Base-by-base conservation (phyloP, 2,113 vertebrate genomes). In the Ctenodactylus gundi region DNA sequence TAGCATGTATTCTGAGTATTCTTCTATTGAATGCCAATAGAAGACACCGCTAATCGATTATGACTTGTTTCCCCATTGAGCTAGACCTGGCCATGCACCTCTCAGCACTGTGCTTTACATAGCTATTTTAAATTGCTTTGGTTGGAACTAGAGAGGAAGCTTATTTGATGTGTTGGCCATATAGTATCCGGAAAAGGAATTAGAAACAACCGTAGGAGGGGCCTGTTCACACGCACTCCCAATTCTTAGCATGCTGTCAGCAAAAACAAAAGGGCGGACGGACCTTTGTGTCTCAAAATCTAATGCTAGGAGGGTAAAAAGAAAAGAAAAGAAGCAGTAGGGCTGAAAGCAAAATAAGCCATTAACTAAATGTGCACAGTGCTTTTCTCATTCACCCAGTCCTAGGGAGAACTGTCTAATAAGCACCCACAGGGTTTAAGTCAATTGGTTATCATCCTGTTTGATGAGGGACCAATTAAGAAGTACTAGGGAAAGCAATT, bases 401-500 rank as follows among this genome's bases (percentile, higher is more conserved):
- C 64, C 27, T 92, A 46, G 92, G 64, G 95, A 95, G 51, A 27
- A 44, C 21, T 41, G 7, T 62, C 88, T 88, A 91, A 49, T 93
- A 82, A 94, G 68, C 21, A 93, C n/a, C 36, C 39, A 75, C 58
- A 67, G 72, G 82, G 62, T 97, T n/a, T 93, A 94, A 94, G 94
- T 84, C 83, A 82, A 76, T 90, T 60, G 57, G 65, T 96, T 94
- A 77, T 62, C 86, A 94, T 92, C 68, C 34, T 67, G 88, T 80
- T 93, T 88, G 89, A 44, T 85, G 15, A 90, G 39, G 73, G 55
- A 92, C 10, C 83, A 95, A 81, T 89, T 94, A 94, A 93, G 78
- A 76, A 92, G 31, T 91, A 88, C 58, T 70, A 67, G 55, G 90
- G 96, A 92, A 83, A 73, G 3, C 29, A 90, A 88, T 93, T 90